phyloP scores from a whole-genome alignment of 2,888 invertebrate genomes.

The Graphium colonna region DNA sequence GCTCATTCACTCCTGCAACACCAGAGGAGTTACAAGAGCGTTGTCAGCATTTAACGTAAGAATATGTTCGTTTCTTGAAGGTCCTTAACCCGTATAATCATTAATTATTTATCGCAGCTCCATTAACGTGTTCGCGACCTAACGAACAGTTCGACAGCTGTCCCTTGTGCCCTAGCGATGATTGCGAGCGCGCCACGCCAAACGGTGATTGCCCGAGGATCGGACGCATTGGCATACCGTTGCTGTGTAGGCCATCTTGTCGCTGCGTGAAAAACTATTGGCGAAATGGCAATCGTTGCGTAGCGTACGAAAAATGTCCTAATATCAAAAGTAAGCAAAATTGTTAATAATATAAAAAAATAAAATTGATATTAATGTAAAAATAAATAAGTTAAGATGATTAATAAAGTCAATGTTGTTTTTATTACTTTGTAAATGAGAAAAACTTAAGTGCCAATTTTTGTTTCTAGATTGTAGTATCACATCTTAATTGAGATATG shows the following conservation, averaged over 20 bases:
- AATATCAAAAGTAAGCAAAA: constrained; percentile 7
- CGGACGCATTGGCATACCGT: constrained; percentile 14
- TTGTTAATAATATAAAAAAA: neutral
- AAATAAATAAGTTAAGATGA: too few species aligned
- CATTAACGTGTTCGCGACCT: constrained; percentile 1
- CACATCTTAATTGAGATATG: too few species aligned
- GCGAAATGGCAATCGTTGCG: constrained; percentile 12
- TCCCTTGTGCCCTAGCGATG: constrained; percentile 14
- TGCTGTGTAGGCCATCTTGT: constrained; percentile 16
- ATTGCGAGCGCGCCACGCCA: constrained; percentile 17
- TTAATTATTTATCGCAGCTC: constrained; percentile 10
- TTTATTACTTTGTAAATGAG: too few species aligned
- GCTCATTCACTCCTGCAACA: too few species aligned
- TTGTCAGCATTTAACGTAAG: neutral
- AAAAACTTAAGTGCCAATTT: too few species aligned
- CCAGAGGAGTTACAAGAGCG: too few species aligned
- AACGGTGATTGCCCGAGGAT: constrained; percentile 4
- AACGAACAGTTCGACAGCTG: constrained; percentile 15
- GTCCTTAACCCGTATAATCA: too few species aligned
- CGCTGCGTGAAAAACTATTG: constrained; percentile 17
- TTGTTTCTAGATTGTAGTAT: too few species aligned
- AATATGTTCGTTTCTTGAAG: too few species aligned
- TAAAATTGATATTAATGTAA: too few species aligned
- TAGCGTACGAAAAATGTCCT: constrained; percentile 13
- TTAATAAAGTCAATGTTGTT: too few species aligned